phyloP scores from a whole-genome alignment of 1,140 invertebrate genomes.

The Drosophila leontia region DNA sequence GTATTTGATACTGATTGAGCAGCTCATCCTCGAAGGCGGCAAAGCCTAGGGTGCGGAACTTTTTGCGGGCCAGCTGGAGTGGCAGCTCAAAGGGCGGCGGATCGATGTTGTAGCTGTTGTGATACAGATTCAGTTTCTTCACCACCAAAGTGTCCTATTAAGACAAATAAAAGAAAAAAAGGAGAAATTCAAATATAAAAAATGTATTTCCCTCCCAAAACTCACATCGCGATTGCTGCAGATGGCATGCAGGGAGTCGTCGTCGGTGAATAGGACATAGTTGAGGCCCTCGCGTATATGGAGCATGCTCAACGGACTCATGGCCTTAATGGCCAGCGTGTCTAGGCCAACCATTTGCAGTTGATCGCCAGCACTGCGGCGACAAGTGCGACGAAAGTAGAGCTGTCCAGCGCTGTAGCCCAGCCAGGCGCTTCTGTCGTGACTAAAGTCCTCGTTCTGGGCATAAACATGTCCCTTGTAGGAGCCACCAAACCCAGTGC shows the following conservation, averaged over 20 bases:
- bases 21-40: constrained; percentile 90
- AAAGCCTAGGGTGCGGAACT: constrained; percentile 91
- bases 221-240: constrained; percentile 83
- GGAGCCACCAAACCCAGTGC: constrained; percentile 96
- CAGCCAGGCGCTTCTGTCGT: constrained; percentile 91
- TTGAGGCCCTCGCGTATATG: constrained; percentile 79
- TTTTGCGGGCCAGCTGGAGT: constrained; percentile 92
- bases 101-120: constrained; percentile 74
- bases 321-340: constrained; percentile 72
- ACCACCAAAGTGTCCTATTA: constrained; percentile 78
- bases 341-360: constrained; percentile 81
- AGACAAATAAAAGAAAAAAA: background rate
- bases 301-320: constrained; percentile 75
- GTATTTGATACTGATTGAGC: constrained; percentile 84
- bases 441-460: constrained; percentile 91
- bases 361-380: constrained; percentile 70
- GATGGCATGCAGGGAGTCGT: constrained; percentile 84
- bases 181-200: too few relatives aligned
- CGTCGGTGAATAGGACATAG: constrained; percentile 83
- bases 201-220: too few relatives aligned
- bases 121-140: constrained; percentile 74
- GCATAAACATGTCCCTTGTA: constrained; percentile 94
- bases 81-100: constrained; percentile 88
- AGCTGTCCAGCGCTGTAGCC: constrained; percentile 89
- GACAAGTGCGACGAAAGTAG: constrained; percentile 78